Base-by-base conservation (phyloP, 2,888 invertebrate species). In the Perizoma flavofasciatum region DNA sequence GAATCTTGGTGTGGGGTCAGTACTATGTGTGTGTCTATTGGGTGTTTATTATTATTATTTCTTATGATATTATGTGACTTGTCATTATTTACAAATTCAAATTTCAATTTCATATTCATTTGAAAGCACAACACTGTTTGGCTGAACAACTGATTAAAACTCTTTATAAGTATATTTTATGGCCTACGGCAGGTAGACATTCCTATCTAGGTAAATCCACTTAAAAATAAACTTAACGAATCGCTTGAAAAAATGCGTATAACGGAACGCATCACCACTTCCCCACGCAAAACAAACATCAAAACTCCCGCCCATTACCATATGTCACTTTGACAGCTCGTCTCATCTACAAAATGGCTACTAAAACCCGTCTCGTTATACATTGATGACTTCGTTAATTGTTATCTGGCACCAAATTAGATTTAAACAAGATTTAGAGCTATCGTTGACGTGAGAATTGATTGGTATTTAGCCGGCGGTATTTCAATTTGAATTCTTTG, bases 301-400 rank as follows among this genome's bases (percentile, higher is more conserved):
- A 74, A 70, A 71, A 72, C 67, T 57, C 69, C 75, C 80, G 76
- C 79, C 78, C 75, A 74, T 71, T 73, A 61, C 76, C 68, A 82
- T 82, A 73, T 65, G 77, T 83, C 80, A 81, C 66, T 53, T 50
- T 77, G 81, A 80, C 80, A 75, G 75, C 68, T 71, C 68, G 72
- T 49, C 60, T 53, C 63, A 59, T 62, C 60, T 50, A 45, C 51
- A 61, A 62, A 62, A 62, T 55, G 57, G 49, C 57, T 39, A 8
- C 52, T 53, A 41, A 50, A 60, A 64, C 59, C 70, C 78, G 81
- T 45, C 59, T 58, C 83, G 88, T 85, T 85, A 85, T 63, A 86
- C 84, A 75, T 79, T 83, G 80, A 85, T 82, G 85, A 84, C 79
- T 87, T 77, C 60, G 85, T 85, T 90, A 90, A 90, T 89, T 89